Evolutionary conservation across 2,888 invertebrate species (phyloP), one percentile per base, ranked within the genome.

Genomic region (Parnassius mnemosyne): DNA sequence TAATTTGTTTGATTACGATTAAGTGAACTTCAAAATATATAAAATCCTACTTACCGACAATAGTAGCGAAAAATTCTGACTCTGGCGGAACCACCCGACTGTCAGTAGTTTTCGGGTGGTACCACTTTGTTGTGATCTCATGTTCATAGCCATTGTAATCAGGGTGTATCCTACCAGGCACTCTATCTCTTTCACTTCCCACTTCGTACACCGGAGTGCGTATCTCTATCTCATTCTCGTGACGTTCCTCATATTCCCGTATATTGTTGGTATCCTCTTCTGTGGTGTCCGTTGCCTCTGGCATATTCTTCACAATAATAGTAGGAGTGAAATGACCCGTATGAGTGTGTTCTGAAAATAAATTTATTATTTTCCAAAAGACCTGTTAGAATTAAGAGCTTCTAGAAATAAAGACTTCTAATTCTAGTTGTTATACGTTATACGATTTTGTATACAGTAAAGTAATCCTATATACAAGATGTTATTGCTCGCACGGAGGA

Each of bases 21-120:
- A n/a, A 49, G 9, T 3, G 13, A 16, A 13, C 9, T 10, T 13
- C 9, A 5, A 13, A 7, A 3, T 5, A 9, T 10, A 57, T 5
- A 5, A 16, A 12, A 10, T 10, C 20, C 20, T 16, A 74, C 89
- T 85, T 61, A 90, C 90, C 90, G 71, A 91, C 88, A 69, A 91
- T 85, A 69, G 90, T 90, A 46, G 90, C 90, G 65, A 87, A 89
- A 74, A 90, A 90, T 66, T 91, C 90, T 0, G 90, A 90, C 63
- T 90, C 90, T 0, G 89, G 90, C 1, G 89, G 89, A 2, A 89
- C 89, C 2, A 90, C 89, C 61, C 89, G 80, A 61, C 87, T 89
- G 61, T 90, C 90, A 0, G 90, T 89, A 0, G 88, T 82, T 71
- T 90, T 91, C 11, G 90, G 90, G 61, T 88, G 85, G 63, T 89